phyloP scores from a whole-genome alignment of 2,113 vertebrate genomes.

The Dendropsophus ebraccatus region DNA sequence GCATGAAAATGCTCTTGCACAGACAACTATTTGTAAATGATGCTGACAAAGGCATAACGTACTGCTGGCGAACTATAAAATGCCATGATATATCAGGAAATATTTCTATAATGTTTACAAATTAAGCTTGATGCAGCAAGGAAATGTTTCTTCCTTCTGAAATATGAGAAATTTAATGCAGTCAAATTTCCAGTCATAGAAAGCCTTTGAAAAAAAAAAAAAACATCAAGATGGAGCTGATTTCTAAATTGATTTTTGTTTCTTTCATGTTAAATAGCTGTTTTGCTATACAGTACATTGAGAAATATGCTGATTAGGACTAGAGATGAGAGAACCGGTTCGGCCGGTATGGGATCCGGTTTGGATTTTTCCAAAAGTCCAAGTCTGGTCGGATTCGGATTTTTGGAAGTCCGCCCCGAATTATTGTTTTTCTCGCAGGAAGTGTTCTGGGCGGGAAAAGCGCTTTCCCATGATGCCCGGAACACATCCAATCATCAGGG shows the following conservation, averaged over 20 bases:
- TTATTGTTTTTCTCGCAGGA: too few relatives aligned
- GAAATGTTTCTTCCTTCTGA: constrained; percentile 15
- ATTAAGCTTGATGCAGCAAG: neutral
- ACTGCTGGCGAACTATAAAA: constrained; percentile 33
- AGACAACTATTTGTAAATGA: constrained; percentile 42
- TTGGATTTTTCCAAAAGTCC: too few relatives aligned
- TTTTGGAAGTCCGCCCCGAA: too few relatives aligned
- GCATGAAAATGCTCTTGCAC: constrained; percentile 30
- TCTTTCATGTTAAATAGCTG: constrained; percentile 3
- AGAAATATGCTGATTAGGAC: neutral
- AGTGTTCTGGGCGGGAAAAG: too few relatives aligned
- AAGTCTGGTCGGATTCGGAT: too few relatives aligned
- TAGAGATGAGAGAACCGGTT: too few relatives aligned
- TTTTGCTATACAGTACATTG: neutral
- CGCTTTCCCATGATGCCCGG: too few relatives aligned
- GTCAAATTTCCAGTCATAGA: neutral
- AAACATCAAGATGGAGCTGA: neutral
- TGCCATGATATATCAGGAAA: constrained; percentile 30
- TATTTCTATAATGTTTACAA: constrained; percentile 23
- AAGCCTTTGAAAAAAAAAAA: neutral
- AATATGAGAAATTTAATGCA: neutral
- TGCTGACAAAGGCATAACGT: constrained; percentile 30
- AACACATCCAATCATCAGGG: too few relatives aligned
- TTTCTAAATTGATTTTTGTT: neutral
- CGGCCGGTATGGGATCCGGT: too few relatives aligned